Evolutionary conservation across 1,140 invertebrate genomes (phyloP).

Genomic region (Whitmania pigra): DNA sequence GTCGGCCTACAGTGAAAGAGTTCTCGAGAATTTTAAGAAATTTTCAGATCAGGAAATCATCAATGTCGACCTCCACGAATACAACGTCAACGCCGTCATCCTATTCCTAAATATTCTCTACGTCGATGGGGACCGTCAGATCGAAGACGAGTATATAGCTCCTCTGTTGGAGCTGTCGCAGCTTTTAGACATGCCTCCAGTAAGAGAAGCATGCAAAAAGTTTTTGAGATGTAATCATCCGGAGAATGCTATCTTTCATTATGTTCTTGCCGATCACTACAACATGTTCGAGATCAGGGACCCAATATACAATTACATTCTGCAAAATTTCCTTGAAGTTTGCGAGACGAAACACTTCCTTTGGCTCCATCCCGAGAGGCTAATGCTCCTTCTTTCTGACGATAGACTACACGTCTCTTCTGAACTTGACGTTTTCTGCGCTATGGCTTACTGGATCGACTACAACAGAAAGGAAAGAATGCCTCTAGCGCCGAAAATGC

Average conservation of each 20-base stretch:
- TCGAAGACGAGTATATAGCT: conserved; percentile 1
- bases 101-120: conserved; percentile 1
- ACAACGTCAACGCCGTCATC: conserved; percentile 7
- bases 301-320: conserved; percentile 15
- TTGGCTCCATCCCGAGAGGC: conserved; percentile 9
- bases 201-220: conserved; percentile 10
- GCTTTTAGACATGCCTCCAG: conserved; percentile 5
- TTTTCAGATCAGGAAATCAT: conserved; percentile 13
- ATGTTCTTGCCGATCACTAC: conserved; percentile 11
- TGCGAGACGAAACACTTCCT: conserved; percentile 13
- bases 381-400: conserved; percentile 7
- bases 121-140: conserved; percentile 7
- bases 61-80: conserved; percentile 7
- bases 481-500: conserved; percentile 2
- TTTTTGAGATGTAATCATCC: conserved; percentile 1
- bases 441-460: conserved; percentile 7
- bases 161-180: conserved; percentile 9
- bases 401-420: conserved; percentile 4
- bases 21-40: conserved; percentile 15
- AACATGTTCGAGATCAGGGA: conserved; percentile 14
- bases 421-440: conserved; percentile 12
- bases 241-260: conserved; percentile 16
- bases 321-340: conserved; percentile 13
- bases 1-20: conserved; percentile 15
- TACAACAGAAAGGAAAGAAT: conserved; percentile 9